Conservation (phyloP, 2,113 vertebrate species). For the Corydoras maculifer region DNA sequence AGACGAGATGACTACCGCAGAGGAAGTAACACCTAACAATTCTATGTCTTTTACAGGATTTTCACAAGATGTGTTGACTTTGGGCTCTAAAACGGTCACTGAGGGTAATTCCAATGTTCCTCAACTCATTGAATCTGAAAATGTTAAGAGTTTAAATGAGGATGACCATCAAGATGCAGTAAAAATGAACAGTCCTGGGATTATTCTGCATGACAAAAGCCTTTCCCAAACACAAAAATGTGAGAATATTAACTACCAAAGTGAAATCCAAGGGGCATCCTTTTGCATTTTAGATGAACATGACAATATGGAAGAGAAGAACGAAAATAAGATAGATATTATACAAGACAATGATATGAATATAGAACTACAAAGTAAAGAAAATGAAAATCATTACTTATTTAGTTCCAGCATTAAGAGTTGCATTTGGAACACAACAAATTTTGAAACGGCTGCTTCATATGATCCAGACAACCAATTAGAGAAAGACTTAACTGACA, state of each 20-base stretch:
- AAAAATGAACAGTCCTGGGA: not conserved
- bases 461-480: constrained; percentile 47
- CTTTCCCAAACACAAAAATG: not conserved
- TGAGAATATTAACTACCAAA: constrained; percentile 15
- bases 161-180: constrained; percentile 21
- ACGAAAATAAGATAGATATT: constrained; percentile 30
- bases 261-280: constrained; percentile 6
- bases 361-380: constrained; percentile 36
- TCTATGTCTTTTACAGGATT: not conserved
- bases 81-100: not conserved
- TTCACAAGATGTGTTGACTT: constrained; percentile 24
- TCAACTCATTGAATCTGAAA: constrained; percentile 40
- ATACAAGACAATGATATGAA: constrained; percentile 36
- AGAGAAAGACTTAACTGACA: constrained; percentile 14
- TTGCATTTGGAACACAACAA: constrained; percentile 51
- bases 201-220: not conserved
- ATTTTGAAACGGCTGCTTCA: constrained; percentile 46
- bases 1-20: not conserved
- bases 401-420: constrained; percentile 44
- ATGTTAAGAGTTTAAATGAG: constrained; percentile 22
- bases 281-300: constrained; percentile 11
- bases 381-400: constrained; percentile 40
- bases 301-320: constrained; percentile 12
- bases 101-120: not conserved
- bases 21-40: constrained; percentile 1